Evolutionary conservation across 2,888 invertebrate genomes (phyloP).

Genomic region (Caenorhabditis angaria): DNA sequence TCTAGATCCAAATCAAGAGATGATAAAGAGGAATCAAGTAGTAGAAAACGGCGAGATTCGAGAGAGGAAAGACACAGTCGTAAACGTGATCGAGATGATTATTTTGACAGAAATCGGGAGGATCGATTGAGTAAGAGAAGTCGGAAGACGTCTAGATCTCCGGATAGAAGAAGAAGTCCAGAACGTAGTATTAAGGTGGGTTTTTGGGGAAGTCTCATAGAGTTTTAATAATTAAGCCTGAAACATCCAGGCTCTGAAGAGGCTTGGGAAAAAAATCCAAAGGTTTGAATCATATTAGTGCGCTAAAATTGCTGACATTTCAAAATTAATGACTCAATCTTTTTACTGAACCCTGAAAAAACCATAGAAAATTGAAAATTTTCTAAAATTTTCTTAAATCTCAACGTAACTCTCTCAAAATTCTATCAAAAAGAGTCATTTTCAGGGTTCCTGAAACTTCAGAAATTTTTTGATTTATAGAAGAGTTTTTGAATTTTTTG

Average conservation of each 20-base stretch:
- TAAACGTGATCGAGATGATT: constrained; percentile 1
- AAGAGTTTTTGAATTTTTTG: too few species aligned
- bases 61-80: background rate
- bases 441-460: too few species aligned
- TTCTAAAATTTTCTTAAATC: too few species aligned
- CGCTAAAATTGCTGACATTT: too few species aligned
- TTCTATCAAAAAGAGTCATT: too few species aligned
- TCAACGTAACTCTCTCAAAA: too few species aligned
- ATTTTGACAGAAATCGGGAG: constrained; percentile 3
- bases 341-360: background rate
- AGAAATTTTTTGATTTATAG: too few species aligned
- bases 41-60: background rate
- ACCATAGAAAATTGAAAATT: too few species aligned
- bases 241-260: background rate
- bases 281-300: too few species aligned
- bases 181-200: background rate
- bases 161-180: background rate
- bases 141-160: constrained; percentile 12
- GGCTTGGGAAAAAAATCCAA: background rate
- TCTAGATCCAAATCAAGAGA: constrained; percentile 22
- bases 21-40: background rate
- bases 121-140: constrained; percentile 13
- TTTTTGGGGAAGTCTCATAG: too few species aligned
- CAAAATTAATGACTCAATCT: too few species aligned
- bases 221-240: background rate